phyloP scores from a whole-genome alignment of 1,140 invertebrate genomes.

The Macrocentrus cingulum region DNA sequence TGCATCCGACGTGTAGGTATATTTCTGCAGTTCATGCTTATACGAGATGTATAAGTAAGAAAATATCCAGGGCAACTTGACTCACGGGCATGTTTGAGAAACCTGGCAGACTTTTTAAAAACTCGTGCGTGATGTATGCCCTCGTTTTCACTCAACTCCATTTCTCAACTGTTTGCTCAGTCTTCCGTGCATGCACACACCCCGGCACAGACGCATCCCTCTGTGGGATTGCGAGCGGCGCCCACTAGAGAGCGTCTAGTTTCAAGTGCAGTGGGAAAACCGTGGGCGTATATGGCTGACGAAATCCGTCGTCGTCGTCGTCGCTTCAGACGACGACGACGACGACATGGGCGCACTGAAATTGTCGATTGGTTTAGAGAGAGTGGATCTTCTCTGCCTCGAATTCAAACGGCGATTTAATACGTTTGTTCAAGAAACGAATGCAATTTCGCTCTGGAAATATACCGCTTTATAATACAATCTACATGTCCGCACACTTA shows the following conservation, averaged over 20 bases:
- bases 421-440: too few species aligned
- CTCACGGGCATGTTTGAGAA: neutral
- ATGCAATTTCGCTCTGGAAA: too few species aligned
- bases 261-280: slow-evolving; percentile 32
- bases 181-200: slow-evolving; percentile 3
- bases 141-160: slow-evolving; percentile 7
- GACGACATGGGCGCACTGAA: too few species aligned
- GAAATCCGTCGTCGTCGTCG: too few species aligned
- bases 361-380: too few species aligned
- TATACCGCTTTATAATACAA: too few species aligned
- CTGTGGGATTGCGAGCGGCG: slow-evolving; percentile 26
- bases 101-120: slow-evolving; percentile 3
- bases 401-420: too few species aligned
- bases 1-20: slow-evolving; percentile 5
- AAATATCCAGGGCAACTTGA: slow-evolving; percentile 7
- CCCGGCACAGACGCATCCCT: slow-evolving; percentile 20
- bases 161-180: slow-evolving; percentile 12
- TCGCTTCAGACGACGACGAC: too few species aligned
- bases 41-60: neutral
- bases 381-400: too few species aligned
- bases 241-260: slow-evolving; percentile 41
- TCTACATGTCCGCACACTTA: too few species aligned
- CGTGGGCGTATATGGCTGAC: neutral
- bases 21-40: slow-evolving; percentile 2
- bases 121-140: slow-evolving; percentile 1